Evolutionary conservation across 2,888 invertebrate species (phyloP), one percentile per base, ranked within the genome.

Genomic region (Drosophila mayaguana): DNA sequence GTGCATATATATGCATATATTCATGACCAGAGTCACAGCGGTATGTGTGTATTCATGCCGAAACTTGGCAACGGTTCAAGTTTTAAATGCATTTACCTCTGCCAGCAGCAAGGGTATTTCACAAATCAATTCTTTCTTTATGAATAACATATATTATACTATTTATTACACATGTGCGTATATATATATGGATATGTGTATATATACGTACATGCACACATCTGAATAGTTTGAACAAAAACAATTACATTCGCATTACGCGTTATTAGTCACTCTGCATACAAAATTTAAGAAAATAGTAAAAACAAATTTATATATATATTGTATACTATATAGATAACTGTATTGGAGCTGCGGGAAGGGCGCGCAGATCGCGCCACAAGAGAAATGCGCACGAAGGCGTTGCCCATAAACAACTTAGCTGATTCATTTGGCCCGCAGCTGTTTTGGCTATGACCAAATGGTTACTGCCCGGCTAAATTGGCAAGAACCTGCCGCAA

Each of bases 371-470:
- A 25, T 42, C 20, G 42, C 18, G 43, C 40, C 36, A 8, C 32
- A 20, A 11, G 67, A 54, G 56, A 28, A 46, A 51, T 65, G 56
- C 25, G 43, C 50, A 32, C 36, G 34, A 45, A 40, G 50, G 68
- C 67, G 68, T 57, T 70, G 68, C 36, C 25, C 60, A 69, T 53
- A 60, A 69, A 70, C 69, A 70, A 69, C 54, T 60, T 70, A 32
- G 71, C 69, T 69, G 69, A 69, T 70, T 69, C 69, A 69, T 71
- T 70, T 61, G 69, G 28, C 71, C 36, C 11, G 53, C 68, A 60
- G 71, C 69, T 60, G 69, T 70, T 66, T 66, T 59, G 45, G 53
- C 45, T 38, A 32, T 50, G 28, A 48, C 63, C 61, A 48, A 48
- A 63, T 40, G 32, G 22, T 32, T 46, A 25, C 28, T 25, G 51